Evolutionary conservation across 2,113 vertebrate genomes (phyloP).

Genomic region (Bubo scandiacus): DNA sequence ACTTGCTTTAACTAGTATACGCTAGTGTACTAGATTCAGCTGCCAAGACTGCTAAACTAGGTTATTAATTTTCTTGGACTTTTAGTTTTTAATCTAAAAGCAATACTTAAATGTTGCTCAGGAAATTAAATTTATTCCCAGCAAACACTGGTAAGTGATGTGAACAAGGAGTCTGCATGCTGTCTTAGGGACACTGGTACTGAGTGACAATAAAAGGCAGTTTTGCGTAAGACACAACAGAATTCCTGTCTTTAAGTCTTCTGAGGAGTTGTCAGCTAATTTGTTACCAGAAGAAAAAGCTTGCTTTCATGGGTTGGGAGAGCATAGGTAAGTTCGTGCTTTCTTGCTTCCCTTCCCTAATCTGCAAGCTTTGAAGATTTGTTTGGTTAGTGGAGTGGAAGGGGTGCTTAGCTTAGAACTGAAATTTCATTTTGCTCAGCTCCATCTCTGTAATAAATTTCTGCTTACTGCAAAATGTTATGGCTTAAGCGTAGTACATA

Average conservation of each 20-base stretch:
- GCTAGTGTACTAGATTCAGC: background rate
- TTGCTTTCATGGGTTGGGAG: background rate
- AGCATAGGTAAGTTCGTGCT: background rate
- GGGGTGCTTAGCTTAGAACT: background rate
- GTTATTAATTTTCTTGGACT: background rate
- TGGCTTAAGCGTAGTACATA: background rate
- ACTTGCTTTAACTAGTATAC: background rate
- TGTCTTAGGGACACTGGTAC: background rate
- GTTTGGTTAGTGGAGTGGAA: background rate
- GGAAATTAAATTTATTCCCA: background rate
- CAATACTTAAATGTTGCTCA: background rate
- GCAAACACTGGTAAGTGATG: background rate
- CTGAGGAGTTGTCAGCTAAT: background rate
- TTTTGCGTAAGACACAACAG: background rate
- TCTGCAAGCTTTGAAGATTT: accelerated
- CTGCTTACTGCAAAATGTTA: background rate
- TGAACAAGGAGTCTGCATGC: background rate
- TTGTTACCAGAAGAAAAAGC: background rate
- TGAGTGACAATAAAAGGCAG: background rate
- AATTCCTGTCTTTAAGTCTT: background rate
- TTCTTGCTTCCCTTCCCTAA: background rate
- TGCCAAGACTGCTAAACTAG: background rate
- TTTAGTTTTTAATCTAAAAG: background rate
- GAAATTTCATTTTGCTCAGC: background rate
- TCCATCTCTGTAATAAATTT: background rate